These are phyloP conservation scores for Melanerpes aurifrons DNA, from an alignment of 2,113 vertebrate species.

Conservation along the genomic window DNA sequence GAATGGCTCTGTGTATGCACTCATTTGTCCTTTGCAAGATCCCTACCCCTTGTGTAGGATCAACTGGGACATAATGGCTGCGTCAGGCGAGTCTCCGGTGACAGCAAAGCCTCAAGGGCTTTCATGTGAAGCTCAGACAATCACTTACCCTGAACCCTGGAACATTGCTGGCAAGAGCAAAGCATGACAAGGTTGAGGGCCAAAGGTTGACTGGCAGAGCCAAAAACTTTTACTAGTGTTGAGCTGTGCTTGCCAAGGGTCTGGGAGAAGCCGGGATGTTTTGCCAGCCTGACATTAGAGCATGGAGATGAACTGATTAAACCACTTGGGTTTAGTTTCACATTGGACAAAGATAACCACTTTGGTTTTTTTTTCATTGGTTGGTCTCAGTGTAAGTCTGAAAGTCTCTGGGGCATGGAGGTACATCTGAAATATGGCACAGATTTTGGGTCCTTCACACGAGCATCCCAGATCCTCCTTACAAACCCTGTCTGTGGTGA, in stretches of 20 bases:
- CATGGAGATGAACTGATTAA: neutral
- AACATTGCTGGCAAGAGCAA: neutral
- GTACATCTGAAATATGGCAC: neutral
- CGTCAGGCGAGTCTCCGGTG: neutral
- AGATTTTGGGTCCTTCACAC: neutral
- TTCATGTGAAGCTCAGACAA: accelerated
- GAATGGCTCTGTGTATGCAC: neutral
- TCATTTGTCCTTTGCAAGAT: neutral
- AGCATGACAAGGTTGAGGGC: neutral
- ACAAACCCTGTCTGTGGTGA: accelerated
- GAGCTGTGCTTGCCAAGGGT: neutral
- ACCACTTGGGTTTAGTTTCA: neutral
- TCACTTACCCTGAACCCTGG: neutral
- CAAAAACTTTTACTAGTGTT: neutral
- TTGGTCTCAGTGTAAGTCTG: neutral
- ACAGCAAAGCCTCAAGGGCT: neutral
- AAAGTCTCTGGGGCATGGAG: neutral
- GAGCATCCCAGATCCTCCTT: neutral
- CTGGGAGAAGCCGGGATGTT: neutral
- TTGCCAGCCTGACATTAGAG: neutral
- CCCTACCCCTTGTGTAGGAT: neutral
- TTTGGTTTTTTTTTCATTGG: neutral
- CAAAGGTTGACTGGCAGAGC: neutral
- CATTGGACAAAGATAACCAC: neutral
- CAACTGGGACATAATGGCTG: accelerated